Base-by-base conservation (phyloP, 2,888 invertebrate species). In the Dorcus parallelipipedus region DNA sequence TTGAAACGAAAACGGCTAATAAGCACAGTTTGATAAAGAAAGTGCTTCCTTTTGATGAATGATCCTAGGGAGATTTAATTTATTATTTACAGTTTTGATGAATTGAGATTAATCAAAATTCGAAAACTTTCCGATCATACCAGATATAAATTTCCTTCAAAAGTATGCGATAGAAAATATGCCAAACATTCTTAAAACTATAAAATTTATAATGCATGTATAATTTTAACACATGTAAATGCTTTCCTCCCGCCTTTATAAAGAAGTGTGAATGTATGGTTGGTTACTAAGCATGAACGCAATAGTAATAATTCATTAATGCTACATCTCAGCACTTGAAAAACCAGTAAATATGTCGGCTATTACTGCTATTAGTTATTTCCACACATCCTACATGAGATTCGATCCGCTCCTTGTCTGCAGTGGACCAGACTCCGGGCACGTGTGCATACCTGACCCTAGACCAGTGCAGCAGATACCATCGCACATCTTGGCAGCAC, bases 321-420 rank as follows among this genome's bases (percentile, higher is more conserved):
- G 49, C 48, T 39, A 51, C 45, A 40, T 43, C 33, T 41, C 50
- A 53, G 50, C 57, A 54, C 56, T 49, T 45, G 54, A 57, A 60
- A 58, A 58, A 54, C 54, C 58, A 54, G 60, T 60, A 60, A 60
- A 61, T 61, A 59, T 62, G 53, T 58, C 58, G 59, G 57, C 62
- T 62, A 62, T 62, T 62, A 62, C 62, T 48, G 62, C 62, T 58
- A 62, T 62, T 62, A 62, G 62, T 62, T 62, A 62, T 62, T 62
- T 62, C 62, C 62, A 62, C 62, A 62, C 62, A 74, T 75, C 75
- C 60, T 63, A 63, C 61, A 63, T 55, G 52, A 61, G 62, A 64
- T 66, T 66, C 63, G 66, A 63, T 64, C 63, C 64, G 66, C 66
- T 66, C 58, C 63, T 61, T 62, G 61, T 60, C 59, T 54, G 61